phyloP scores from a whole-genome alignment of 1,140 invertebrate species.

The Drusus annulatus region DNA sequence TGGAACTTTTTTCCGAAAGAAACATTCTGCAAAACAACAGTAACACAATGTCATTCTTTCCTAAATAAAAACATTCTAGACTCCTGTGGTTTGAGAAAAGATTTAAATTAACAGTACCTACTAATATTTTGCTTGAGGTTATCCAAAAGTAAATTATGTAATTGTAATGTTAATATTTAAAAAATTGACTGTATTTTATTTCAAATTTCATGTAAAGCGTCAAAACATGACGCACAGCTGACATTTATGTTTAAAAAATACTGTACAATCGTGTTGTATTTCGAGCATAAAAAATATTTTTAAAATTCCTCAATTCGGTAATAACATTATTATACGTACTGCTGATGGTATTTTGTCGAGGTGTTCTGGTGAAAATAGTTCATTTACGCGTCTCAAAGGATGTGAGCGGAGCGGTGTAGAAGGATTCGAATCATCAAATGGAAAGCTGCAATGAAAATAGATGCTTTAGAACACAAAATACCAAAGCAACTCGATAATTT shows the following conservation, averaged over 20 bases:
- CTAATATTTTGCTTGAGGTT: no score
- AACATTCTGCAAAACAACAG: not conserved
- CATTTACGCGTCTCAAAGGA: slow-evolving; percentile 42
- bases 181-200: not conserved
- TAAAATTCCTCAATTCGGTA: not conserved
- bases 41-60: not conserved
- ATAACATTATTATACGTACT: slow-evolving; percentile 35
- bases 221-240: not conserved
- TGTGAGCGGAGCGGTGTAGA: not conserved
- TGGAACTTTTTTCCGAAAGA: slow-evolving; percentile 23
- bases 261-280: no score
- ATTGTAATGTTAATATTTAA: no score
- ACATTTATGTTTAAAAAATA: no score
- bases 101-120: no score
- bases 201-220: not conserved
- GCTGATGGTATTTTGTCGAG: slow-evolving; percentile 35
- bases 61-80: not conserved
- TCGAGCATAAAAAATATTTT: not conserved
- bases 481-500: not conserved
- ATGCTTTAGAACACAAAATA: not conserved
- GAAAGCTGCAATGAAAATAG: slow-evolving; percentile 37
- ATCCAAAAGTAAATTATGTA: no score
- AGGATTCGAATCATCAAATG: slow-evolving; percentile 26
- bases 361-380: slow-evolving; percentile 37
- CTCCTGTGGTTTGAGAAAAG: no score